phyloP scores from a whole-genome alignment of 2,888 invertebrate genomes.

The Anthophora plumipes region DNA sequence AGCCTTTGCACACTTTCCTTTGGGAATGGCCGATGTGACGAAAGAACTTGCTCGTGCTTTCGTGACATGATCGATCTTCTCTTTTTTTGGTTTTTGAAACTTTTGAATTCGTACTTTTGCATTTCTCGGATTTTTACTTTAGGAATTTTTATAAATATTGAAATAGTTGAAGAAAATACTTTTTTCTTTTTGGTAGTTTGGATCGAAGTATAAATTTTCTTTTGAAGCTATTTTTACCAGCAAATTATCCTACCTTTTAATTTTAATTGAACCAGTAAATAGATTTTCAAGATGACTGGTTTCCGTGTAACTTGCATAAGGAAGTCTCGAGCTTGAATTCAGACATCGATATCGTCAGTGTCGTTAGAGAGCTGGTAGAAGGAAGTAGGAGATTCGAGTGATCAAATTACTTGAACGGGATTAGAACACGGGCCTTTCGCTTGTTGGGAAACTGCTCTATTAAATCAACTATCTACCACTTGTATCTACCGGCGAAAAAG shows the following conservation, averaged over 20 bases:
- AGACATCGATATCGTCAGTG: background rate
- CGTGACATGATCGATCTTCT: background rate
- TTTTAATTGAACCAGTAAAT: too few species aligned
- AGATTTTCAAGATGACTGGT: background rate
- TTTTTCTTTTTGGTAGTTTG: too few species aligned
- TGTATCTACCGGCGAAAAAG: background rate
- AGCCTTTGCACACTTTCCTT: background rate
- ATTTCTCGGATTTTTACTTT: background rate
- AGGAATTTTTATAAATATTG: too few species aligned
- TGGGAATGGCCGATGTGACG: background rate
- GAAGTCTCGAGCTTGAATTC: background rate
- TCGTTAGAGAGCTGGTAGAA: background rate
- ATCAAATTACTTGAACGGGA: background rate
- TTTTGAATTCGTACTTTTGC: background rate
- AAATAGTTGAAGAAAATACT: too few species aligned
- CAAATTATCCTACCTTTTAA: too few species aligned
- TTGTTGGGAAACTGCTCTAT: background rate
- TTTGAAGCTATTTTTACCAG: too few species aligned
- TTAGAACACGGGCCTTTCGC: constrained; percentile 4
- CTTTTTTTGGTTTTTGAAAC: background rate
- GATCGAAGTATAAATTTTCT: too few species aligned
- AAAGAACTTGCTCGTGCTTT: background rate
- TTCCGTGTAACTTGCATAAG: background rate
- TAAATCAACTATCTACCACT: background rate
- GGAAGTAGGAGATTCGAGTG: background rate